These are phyloP conservation scores for Bergia sp. DNA, from an alignment of 92 coral and sea anemone genomes.

Conservation along the genomic window DNA sequence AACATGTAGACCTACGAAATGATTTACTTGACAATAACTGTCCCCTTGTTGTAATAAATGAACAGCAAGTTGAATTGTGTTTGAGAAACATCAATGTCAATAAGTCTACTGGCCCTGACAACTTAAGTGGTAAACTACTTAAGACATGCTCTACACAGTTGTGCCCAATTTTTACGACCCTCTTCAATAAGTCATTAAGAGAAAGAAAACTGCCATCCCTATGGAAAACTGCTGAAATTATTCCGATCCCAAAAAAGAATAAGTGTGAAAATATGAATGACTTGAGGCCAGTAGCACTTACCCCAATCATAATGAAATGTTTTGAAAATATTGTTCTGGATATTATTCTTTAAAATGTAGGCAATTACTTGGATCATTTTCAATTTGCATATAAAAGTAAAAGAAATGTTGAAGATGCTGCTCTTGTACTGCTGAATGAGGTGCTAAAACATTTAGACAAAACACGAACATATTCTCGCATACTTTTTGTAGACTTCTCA, in stretches of 20 bases:
- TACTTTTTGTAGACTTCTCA: conserved; percentile 6
- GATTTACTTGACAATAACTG: neutral
- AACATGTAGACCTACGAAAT: neutral
- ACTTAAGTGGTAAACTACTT: neutral
- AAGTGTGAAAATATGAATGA: neutral
- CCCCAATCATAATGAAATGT: neutral
- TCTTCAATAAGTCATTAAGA: neutral
- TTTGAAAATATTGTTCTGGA: neutral
- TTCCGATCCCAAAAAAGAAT: neutral
- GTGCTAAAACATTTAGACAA: neutral
- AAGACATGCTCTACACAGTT: neutral
- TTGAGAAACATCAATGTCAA: neutral
- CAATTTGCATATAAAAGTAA: neutral
- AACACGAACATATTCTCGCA: neutral
- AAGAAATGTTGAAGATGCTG: neutral
- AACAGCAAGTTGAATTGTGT: neutral
- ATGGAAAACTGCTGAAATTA: neutral
- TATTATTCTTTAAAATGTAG: neutral
- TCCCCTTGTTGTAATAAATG: neutral
- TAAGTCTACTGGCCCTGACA: neutral
- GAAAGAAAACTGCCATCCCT: neutral
- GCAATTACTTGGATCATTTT: neutral
- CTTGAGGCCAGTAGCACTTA: neutral
- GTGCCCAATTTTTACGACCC: neutral
- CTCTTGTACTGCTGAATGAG: neutral